phyloP scores from a whole-genome alignment of 2,113 vertebrate species.

The Uria aalge region DNA sequence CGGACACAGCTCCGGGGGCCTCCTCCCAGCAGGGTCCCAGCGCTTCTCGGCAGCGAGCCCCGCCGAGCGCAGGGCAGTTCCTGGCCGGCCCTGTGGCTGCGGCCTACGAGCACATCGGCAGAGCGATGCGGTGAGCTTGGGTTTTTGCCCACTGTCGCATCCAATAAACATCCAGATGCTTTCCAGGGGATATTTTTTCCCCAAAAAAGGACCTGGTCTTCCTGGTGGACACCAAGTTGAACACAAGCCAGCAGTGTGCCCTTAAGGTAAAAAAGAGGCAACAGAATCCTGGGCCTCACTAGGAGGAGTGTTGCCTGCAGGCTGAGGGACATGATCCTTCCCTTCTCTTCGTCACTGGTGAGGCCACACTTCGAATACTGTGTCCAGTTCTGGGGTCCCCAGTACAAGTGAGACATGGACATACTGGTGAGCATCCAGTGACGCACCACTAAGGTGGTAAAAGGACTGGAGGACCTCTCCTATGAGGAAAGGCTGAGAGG shows the following conservation, averaged over 20 bases:
- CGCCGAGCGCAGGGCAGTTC: accelerated
- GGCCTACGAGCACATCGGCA: accelerated
- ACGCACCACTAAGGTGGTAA: neutral
- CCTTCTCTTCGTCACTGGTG: neutral
- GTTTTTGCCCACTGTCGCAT: neutral
- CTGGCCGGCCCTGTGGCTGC: accelerated
- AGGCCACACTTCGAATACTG: neutral
- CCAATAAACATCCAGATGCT: neutral
- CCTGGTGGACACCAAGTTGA: neutral
- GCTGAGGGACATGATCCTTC: neutral
- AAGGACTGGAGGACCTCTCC: neutral
- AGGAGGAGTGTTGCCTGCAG: neutral
- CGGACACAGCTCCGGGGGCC: accelerated
- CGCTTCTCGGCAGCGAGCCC: accelerated
- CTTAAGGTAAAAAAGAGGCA: neutral
- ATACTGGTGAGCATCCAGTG: neutral
- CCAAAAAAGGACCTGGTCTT: neutral
- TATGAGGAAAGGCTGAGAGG: neutral
- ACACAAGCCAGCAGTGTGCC: neutral
- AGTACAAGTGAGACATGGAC: neutral
- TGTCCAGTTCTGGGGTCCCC: neutral
- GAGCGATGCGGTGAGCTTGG: accelerated
- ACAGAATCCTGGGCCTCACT: neutral
- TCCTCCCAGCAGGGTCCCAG: neutral
- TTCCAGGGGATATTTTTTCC: neutral